Evolutionary conservation across 2,797 vertebrate species (phyloP).

Genomic region (Glossophaga mutica): DNA sequence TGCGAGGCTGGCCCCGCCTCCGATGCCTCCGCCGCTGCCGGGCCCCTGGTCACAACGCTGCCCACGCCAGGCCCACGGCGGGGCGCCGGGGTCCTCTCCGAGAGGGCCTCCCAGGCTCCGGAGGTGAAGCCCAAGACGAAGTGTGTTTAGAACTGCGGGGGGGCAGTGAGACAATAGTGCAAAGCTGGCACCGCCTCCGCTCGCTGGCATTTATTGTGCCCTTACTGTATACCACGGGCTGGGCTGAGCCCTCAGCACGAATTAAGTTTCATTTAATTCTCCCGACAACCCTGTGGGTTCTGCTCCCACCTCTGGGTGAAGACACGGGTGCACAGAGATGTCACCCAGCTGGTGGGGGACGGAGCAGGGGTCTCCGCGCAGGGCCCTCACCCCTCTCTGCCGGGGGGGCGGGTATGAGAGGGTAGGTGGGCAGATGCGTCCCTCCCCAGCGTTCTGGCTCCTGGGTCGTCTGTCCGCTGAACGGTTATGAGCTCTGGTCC

Average conservation of each 20-base stretch:
- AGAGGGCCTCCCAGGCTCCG: not conserved
- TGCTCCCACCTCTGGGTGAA: not conserved
- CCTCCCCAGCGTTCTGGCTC: rapidly evolving
- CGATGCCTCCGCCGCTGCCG: not conserved
- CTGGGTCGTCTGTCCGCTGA: not conserved
- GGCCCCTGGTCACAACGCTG: rapidly evolving
- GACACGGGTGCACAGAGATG: too few relatives aligned
- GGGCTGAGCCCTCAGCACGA: rapidly evolving
- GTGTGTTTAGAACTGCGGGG: not conserved
- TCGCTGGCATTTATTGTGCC: rapidly evolving
- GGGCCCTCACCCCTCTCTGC: rapidly evolving
- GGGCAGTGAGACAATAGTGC: rapidly evolving
- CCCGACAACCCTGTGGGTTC: rapidly evolving
- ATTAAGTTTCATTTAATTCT: rapidly evolving
- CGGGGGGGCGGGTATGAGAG: rapidly evolving
- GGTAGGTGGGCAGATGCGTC: not conserved
- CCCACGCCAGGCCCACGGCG: rapidly evolving
- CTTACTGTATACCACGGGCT: rapidly evolving
- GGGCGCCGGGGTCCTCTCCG: not conserved
- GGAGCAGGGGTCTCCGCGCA: too few relatives aligned
- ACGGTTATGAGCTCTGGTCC: not conserved
- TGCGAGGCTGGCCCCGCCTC: rapidly evolving
- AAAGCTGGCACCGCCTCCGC: rapidly evolving
- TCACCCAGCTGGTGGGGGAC: not conserved
- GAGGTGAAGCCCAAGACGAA: not conserved